phyloP scores from a whole-genome alignment of 2,888 invertebrate species.

The Coronaproctus castanopsis region DNA sequence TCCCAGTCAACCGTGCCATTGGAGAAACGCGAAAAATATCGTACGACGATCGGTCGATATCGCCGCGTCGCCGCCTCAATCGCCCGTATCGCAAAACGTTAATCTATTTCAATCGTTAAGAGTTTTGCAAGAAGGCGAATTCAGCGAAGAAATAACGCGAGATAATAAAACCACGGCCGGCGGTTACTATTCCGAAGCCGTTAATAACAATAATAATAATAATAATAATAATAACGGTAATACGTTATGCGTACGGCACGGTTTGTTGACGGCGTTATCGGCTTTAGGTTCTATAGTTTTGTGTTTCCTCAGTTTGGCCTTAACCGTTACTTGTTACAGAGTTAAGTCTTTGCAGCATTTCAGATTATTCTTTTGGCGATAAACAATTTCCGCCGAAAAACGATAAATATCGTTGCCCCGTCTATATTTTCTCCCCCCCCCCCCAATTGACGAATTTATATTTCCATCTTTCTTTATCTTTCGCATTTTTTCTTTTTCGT shows the following conservation, averaged over 20 bases:
- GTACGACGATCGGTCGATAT: slow-evolving; percentile 44
- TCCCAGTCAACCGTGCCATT: slow-evolving; percentile 81
- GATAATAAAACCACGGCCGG: slow-evolving; percentile 18
- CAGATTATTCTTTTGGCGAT: neutral
- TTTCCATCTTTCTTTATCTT: too few relatives aligned
- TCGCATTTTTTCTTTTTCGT: too few relatives aligned
- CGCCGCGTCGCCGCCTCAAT: slow-evolving; percentile 21
- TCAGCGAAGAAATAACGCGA: slow-evolving; percentile 36
- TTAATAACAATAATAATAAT: slow-evolving; percentile 16
- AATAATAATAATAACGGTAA: slow-evolving; percentile 24
- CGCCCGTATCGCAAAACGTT: slow-evolving; percentile 60
- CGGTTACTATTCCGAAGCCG: neutral
- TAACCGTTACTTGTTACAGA: slow-evolving; percentile 54
- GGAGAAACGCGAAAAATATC: slow-evolving; percentile 70
- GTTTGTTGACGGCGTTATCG: slow-evolving; percentile 43
- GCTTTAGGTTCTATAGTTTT: slow-evolving; percentile 46
- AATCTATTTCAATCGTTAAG: slow-evolving; percentile 73
- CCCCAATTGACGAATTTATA: too few relatives aligned
- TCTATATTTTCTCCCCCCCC: too few relatives aligned
- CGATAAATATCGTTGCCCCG: too few relatives aligned
- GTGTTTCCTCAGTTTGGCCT: slow-evolving; percentile 47
- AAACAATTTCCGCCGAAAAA: too few relatives aligned
- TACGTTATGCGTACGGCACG: slow-evolving; percentile 40
- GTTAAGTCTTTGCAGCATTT: slow-evolving; percentile 29
- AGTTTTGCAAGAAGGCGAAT: slow-evolving; percentile 69